phyloP scores from a whole-genome alignment of 2,113 vertebrate genomes.

The Anolis carolinensis region DNA sequence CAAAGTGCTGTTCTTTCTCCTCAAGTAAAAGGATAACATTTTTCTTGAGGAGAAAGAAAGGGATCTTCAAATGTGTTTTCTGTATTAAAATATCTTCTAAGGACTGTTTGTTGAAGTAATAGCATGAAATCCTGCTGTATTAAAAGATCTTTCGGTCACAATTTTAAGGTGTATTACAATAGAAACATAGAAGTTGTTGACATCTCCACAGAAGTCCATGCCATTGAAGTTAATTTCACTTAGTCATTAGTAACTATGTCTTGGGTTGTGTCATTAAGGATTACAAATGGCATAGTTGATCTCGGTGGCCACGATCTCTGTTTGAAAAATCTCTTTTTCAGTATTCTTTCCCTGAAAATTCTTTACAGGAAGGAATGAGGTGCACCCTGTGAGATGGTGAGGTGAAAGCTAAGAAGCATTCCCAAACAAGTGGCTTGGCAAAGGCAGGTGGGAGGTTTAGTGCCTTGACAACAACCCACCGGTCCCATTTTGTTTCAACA shows the following conservation, averaged over 20 bases:
- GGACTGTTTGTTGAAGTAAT: neutral
- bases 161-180: constrained; percentile 9
- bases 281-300: constrained; percentile 46
- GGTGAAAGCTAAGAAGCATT: constrained; percentile 40
- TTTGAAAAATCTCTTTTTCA: constrained; percentile 12
- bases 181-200: neutral
- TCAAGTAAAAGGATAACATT: neutral
- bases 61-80: neutral
- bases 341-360: constrained; percentile 40
- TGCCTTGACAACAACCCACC: constrained; percentile 56
- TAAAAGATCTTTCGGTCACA: neutral
- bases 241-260: neutral
- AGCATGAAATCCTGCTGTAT: neutral
- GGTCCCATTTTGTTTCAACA: constrained; percentile 63
- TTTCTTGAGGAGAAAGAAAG: too few relatives aligned
- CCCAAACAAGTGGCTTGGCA: constrained; percentile 39
- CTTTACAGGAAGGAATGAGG: neutral
- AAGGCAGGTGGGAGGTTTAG: constrained; percentile 64
- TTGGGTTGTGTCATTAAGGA: neutral
- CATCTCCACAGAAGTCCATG: neutral
- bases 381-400: constrained; percentile 8
- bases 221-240: neutral
- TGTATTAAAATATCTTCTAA: neutral
- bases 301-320: constrained; percentile 35
- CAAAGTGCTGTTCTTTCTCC: neutral